Base-by-base conservation (phyloP, 2,888 invertebrate species). In the Odontothrips loti region DNA sequence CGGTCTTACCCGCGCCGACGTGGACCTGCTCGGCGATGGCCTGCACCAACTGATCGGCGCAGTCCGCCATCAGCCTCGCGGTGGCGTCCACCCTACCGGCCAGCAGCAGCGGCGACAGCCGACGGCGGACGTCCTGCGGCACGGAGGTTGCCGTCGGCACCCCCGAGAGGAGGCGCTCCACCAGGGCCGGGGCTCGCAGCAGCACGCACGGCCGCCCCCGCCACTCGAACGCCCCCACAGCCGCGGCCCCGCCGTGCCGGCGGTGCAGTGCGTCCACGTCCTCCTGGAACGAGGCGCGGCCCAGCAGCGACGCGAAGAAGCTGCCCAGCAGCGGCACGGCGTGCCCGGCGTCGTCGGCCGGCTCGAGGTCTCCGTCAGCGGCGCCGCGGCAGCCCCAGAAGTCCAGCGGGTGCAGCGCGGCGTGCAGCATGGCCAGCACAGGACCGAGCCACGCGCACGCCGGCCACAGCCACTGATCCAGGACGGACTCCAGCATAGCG, bases 321-420 rank as follows among this genome's bases (percentile, higher is more conserved):
- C 68, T 75, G 23, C 68, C 68, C 23, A 75, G 68, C 68, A 75
- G 68, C 68, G 68, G 68, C 68, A 75, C 23, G 27, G 68, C 68
- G 68, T 27, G 68, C 27, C 8, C 23, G 23, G n/a, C 68, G 68
- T 75, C 68, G 10, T 17, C 17, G 68, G 23, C 23, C 68, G 23
- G 12, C 68, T 23, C 27, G 27, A 27, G 27, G 68, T 1, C 68
- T 3, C 6, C 27, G 27, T 43, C 34, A 6, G 34, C 34, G 34
- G 34, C 34, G 34, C 58, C 17, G 58, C 58, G 58, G 58, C 58
- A 8, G 15, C 1, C 12, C 68, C 68, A 75, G 68, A 23, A 75
- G 68, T 12, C 23, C 68, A 75, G 68, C 68, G 68, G 68, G 68
- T 23, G 23, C 23, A 27, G 27, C 68, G 27, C 23, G 27, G 68